Evolutionary conservation across 2,113 vertebrate genomes (phyloP).

Genomic region (Carassius gibelio): DNA sequence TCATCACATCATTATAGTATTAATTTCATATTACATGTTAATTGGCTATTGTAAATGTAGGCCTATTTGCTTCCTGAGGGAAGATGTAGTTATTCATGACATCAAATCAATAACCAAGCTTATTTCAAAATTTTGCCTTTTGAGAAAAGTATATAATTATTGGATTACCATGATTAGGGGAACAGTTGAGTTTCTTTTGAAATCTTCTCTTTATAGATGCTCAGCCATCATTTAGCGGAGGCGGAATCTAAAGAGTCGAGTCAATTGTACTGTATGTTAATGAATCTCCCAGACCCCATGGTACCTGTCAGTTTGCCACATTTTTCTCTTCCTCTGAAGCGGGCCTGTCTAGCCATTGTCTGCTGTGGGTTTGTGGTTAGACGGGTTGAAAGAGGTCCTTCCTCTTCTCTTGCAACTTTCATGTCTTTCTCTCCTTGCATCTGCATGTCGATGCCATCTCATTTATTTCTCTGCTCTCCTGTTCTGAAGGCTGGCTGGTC

Average conservation of each 20-base stretch:
- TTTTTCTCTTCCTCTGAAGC: neutral
- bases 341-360: constrained; percentile 36
- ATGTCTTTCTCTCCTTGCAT: constrained; percentile 51
- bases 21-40: neutral
- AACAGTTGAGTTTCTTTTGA: neutral
- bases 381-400: neutral
- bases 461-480: constrained; percentile 49
- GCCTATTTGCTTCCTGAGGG: neutral
- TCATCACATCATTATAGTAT: too few relatives aligned
- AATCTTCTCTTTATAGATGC: constrained; percentile 37
- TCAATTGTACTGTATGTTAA: constrained; percentile 27
- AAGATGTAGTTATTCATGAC: neutral
- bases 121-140: too few relatives aligned
- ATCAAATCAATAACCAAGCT: neutral
- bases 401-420: constrained; percentile 27
- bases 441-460: constrained; percentile 55
- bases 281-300: constrained; percentile 4
- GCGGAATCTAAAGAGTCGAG: constrained; percentile 14
- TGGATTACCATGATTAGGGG: too few relatives aligned
- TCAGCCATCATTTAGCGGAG: neutral
- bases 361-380: constrained; percentile 5
- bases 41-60: neutral
- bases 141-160: neutral
- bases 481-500: constrained; percentile 56
- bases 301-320: neutral